phyloP scores from a whole-genome alignment of 2,113 vertebrate species.

The Eptesicus fuscus region DNA sequence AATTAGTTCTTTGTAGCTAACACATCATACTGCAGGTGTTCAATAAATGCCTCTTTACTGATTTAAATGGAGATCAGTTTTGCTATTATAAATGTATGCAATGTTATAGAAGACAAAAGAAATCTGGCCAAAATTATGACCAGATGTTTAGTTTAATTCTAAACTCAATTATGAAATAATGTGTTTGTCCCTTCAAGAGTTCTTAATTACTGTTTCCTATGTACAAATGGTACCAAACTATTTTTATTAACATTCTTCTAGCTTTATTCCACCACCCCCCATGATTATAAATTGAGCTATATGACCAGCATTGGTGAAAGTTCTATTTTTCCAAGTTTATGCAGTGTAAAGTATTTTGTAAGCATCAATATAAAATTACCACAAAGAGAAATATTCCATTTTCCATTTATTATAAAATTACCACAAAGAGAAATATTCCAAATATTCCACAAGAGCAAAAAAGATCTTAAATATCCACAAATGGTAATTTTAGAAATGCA shows the following conservation, averaged over 20 bases:
- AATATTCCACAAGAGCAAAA: background rate
- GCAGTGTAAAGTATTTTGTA: conserved; percentile 3
- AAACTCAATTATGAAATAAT: background rate
- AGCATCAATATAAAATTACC: background rate
- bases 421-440: background rate
- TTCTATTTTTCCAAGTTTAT: conserved; percentile 2
- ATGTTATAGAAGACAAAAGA: background rate
- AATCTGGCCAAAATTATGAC: background rate
- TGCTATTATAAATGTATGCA: background rate
- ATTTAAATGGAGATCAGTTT: background rate
- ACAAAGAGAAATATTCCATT: background rate
- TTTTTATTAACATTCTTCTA: background rate
- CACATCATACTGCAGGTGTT: background rate
- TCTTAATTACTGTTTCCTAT: background rate
- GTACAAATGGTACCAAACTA: background rate
- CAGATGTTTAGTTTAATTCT: background rate
- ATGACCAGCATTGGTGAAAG: background rate
- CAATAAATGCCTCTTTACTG: background rate
- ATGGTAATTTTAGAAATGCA: background rate
- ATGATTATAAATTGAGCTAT: background rate
- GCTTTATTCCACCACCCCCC: background rate
- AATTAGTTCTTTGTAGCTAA: background rate
- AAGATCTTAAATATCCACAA: background rate
- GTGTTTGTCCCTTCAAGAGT: background rate
- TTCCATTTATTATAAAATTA: conserved; percentile 31